Conservation (phyloP, 2,888 invertebrate species). For the Chesias legatella region DNA sequence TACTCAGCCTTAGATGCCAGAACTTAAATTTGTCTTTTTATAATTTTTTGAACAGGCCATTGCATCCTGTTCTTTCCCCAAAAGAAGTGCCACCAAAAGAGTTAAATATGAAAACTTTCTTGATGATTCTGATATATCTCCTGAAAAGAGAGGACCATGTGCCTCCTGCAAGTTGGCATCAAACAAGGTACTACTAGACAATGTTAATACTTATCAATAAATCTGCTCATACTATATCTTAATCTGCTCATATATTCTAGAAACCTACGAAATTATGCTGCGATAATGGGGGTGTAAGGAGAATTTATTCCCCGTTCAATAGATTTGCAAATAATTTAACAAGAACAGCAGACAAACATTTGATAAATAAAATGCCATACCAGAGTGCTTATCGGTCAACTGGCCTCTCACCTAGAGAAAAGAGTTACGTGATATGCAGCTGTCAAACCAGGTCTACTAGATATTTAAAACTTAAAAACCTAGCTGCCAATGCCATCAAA, state of each 20-base stretch:
- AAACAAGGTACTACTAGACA: conserved; percentile 1
- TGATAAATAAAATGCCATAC: conserved; percentile 20
- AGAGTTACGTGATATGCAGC: conserved; percentile 52
- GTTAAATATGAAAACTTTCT: background rate
- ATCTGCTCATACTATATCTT: too few species aligned
- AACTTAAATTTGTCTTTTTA: background rate
- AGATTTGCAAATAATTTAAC: conserved; percentile 33
- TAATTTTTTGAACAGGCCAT: conserved; percentile 8
- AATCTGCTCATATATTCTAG: conserved; percentile 11
- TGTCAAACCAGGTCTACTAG: conserved; percentile 51
- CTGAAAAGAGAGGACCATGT: conserved; percentile 4
- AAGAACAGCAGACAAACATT: conserved; percentile 18
- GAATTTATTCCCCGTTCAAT: conserved; percentile 38
- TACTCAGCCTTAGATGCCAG: background rate
- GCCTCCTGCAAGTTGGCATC: conserved; percentile 4
- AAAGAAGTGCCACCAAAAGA: conserved; percentile 1
- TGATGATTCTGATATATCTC: background rate
- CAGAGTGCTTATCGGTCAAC: conserved; percentile 28
- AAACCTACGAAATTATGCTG: conserved; percentile 7
- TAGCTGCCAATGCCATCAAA: conserved; percentile 70
- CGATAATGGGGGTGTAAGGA: conserved; percentile 37
- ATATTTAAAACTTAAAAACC: conserved; percentile 57
- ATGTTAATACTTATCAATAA: background rate
- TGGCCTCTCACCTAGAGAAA: conserved; percentile 63
- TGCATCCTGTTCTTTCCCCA: conserved; percentile 6